These are phyloP conservation scores for Anolis apletophallus DNA, from an alignment of 2,797 vertebrate species.

Conservation along the genomic window DNA sequence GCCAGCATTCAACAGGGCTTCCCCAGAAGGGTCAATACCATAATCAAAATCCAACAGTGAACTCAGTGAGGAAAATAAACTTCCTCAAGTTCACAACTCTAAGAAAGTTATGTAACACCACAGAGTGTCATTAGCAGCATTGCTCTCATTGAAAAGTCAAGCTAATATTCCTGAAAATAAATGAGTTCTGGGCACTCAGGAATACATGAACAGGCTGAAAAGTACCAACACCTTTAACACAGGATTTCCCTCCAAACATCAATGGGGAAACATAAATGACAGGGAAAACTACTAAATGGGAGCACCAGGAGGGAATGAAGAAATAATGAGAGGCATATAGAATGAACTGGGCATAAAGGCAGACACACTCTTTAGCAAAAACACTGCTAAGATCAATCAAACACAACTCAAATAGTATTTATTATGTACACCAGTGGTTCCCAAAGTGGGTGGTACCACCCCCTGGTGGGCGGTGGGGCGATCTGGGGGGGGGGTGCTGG, in stretches of 20 bases:
- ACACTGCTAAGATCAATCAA: neutral
- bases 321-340: neutral
- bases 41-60: neutral
- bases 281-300: neutral
- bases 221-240: neutral
- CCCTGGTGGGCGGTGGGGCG: no score
- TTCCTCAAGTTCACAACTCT: neutral
- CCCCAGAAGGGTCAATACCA: neutral
- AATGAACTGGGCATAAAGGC: neutral
- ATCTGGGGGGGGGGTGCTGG: no score
- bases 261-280: neutral
- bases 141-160: neutral
- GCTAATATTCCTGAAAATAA: neutral
- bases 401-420: neutral
- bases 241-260: neutral
- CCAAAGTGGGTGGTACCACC: no score
- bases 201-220: neutral
- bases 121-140: neutral
- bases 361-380: neutral
- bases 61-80: slow-evolving; percentile 1
- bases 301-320: neutral
- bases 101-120: neutral
- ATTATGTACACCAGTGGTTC: neutral
- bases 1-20: neutral
- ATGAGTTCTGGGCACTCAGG: neutral